These are phyloP conservation scores for Sander vitreus DNA, from an alignment of 2,113 vertebrate genomes.

Conservation along the genomic window DNA sequence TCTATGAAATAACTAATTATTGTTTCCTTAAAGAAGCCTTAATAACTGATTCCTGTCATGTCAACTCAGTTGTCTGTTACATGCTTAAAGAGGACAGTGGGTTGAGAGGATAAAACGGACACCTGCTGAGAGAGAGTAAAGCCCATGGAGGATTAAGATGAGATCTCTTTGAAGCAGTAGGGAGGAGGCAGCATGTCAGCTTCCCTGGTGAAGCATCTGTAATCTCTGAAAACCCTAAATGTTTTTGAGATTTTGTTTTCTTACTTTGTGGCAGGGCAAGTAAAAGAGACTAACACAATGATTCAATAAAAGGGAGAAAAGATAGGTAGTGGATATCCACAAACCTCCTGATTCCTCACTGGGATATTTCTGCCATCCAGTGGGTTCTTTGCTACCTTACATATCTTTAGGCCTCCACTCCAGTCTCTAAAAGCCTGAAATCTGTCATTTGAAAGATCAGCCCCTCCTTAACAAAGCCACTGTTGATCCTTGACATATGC, in stretches of 20 bases:
- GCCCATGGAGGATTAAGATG: slow-evolving; percentile 59
- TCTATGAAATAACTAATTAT: slow-evolving; percentile 10
- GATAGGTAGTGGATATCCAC: background rate
- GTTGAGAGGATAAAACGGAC: slow-evolving; percentile 49
- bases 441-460: slow-evolving; percentile 8
- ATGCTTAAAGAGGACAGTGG: slow-evolving; percentile 23
- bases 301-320: background rate
- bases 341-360: background rate
- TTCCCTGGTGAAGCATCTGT: slow-evolving; percentile 31
- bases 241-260: slow-evolving; percentile 15
- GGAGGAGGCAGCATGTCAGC: slow-evolving; percentile 44
- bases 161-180: slow-evolving; percentile 52
- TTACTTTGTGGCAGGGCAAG: slow-evolving; percentile 1
- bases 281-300: background rate
- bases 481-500: slow-evolving; percentile 1
- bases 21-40: background rate
- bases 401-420: background rate
- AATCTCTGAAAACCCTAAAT: slow-evolving; percentile 35
- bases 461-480: background rate
- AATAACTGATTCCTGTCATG: background rate
- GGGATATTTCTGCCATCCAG: background rate
- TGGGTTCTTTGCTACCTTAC: background rate
- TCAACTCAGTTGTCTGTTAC: slow-evolving; percentile 11
- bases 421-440: background rate
- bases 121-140: slow-evolving; percentile 49